phyloP scores from a whole-genome alignment of 2,888 invertebrate genomes.

The Cosmia pyralina region DNA sequence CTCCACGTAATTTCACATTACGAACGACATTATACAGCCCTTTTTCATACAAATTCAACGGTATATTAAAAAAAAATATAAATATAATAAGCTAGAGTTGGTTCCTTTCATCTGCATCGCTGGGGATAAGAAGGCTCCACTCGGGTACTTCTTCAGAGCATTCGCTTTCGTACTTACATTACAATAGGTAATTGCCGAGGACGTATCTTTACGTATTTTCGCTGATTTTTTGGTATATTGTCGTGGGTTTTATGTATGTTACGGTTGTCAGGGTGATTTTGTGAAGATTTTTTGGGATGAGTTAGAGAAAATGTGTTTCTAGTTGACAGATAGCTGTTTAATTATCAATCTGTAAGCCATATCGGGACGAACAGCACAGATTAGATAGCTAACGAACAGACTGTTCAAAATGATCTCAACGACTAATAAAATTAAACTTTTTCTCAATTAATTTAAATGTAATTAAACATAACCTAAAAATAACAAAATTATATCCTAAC shows the following conservation, averaged over 20 bases:
- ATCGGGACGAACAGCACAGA: too few relatives aligned
- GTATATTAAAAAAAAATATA: conserved; percentile 57
- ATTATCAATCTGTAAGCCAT: not conserved
- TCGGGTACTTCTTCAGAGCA: conserved; percentile 43
- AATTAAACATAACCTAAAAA: too few relatives aligned
- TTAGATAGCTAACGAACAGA: too few relatives aligned
- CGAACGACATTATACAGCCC: conserved; percentile 43
- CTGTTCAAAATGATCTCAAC: too few relatives aligned
- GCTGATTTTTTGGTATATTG: conserved; percentile 43
- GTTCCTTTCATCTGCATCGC: conserved; percentile 61
- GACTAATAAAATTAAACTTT: too few relatives aligned
- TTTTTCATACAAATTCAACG: conserved; percentile 54
- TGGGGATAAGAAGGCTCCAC: conserved; percentile 56
- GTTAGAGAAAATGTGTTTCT: not conserved
- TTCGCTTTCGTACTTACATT: conserved; percentile 51
- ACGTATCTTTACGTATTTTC: conserved; percentile 32
- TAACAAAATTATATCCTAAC: too few relatives aligned
- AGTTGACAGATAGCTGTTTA: too few relatives aligned
- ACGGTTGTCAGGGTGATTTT: not conserved
- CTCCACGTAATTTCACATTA: conserved; percentile 43
- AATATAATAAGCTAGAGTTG: conserved; percentile 59
- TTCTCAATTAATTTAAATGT: too few relatives aligned
- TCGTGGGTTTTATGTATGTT: conserved; percentile 19
- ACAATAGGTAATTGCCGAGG: conserved; percentile 67
- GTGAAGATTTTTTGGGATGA: not conserved